Evolutionary conservation across 2,113 vertebrate genomes (phyloP).

Genomic region (Macquaria ambigua): DNA sequence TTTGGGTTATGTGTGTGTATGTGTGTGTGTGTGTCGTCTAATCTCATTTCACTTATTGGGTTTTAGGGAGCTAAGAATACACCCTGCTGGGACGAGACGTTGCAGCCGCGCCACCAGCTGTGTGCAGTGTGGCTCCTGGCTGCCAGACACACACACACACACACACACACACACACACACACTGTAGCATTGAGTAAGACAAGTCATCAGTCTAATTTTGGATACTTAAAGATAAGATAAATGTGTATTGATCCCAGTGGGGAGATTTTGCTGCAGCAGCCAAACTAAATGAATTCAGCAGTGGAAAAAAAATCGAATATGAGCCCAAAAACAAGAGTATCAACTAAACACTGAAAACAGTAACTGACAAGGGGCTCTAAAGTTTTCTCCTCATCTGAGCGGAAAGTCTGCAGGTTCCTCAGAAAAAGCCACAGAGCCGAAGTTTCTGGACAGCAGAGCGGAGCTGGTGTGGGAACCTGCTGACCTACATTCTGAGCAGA

Average conservation of each 20-base stretch:
- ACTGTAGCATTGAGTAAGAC: conserved; percentile 9
- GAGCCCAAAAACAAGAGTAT: conserved; percentile 29
- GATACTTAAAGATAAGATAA: conserved; percentile 51
- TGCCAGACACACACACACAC: conserved; percentile 33
- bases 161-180: conserved; percentile 22
- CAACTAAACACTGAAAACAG: conserved; percentile 33
- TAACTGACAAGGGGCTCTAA: conserved; percentile 36
- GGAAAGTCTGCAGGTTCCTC: conserved; percentile 50
- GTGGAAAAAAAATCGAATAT: conserved; percentile 5
- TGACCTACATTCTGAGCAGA: conserved; percentile 60
- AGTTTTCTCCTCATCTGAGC: conserved; percentile 40
- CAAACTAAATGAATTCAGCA: conserved; percentile 39
- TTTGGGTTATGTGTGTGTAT: conserved; percentile 39
- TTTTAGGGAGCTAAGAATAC: conserved; percentile 74
- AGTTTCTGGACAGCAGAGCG: conserved; percentile 22
- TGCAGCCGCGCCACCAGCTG: conserved; percentile 59
- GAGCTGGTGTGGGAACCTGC: conserved; percentile 42
- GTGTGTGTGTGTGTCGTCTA: conserved; percentile 55
- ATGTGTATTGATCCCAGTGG: conserved; percentile 22
- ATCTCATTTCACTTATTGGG: conserved; percentile 76
- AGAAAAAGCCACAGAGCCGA: conserved; percentile 19
- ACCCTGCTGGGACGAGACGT: conserved; percentile 53
- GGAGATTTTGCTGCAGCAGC: neutral
- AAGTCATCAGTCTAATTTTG: conserved; percentile 30
- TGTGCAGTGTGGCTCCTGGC: conserved; percentile 54